These are phyloP conservation scores for Drosophila aff. DNA, from an alignment of 1,140 invertebrate genomes.

Conservation along the genomic window DNA sequence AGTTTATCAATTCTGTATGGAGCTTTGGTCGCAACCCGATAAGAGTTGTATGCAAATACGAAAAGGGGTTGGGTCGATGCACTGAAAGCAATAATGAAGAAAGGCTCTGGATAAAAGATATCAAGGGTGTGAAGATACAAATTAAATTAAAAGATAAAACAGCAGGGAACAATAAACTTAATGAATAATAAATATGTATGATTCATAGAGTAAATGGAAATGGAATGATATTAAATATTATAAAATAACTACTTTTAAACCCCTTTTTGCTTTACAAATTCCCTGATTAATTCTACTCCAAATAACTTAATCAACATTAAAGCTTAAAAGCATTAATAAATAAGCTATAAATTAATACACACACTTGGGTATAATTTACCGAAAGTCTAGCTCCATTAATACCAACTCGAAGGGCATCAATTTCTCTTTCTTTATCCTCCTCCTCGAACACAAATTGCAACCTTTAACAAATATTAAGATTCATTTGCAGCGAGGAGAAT, in stretches of 20 bases:
- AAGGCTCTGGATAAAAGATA: not conserved
- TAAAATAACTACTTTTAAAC: not conserved
- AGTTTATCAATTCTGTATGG: slow-evolving; percentile 46
- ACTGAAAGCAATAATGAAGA: slow-evolving; percentile 16
- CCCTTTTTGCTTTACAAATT: not conserved
- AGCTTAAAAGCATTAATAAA: not conserved
- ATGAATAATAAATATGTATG: not conserved
- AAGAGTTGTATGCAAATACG: slow-evolving; percentile 45
- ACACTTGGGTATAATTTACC: slow-evolving; percentile 10
- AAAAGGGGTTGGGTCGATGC: slow-evolving; percentile 28
- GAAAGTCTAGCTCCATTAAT: slow-evolving; percentile 24
- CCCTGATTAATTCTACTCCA: not conserved
- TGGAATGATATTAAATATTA: not conserved
- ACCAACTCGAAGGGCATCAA: slow-evolving; percentile 22
- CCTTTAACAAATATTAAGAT: slow-evolving; percentile 41
- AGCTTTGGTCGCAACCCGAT: slow-evolving; percentile 27
- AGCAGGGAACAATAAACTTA: not conserved
- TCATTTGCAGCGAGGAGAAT: slow-evolving; percentile 35
- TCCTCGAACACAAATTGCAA: slow-evolving; percentile 28
- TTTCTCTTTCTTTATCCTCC: slow-evolving; percentile 8
- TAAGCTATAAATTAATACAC: not conserved
- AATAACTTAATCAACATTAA: not conserved
- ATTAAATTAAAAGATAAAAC: slow-evolving; percentile 1
- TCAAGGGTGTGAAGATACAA: slow-evolving; percentile 4
- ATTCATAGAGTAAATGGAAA: not conserved